Evolutionary conservation across 2,888 invertebrate species (phyloP).

Genomic region (Pollenia angustigena): DNA sequence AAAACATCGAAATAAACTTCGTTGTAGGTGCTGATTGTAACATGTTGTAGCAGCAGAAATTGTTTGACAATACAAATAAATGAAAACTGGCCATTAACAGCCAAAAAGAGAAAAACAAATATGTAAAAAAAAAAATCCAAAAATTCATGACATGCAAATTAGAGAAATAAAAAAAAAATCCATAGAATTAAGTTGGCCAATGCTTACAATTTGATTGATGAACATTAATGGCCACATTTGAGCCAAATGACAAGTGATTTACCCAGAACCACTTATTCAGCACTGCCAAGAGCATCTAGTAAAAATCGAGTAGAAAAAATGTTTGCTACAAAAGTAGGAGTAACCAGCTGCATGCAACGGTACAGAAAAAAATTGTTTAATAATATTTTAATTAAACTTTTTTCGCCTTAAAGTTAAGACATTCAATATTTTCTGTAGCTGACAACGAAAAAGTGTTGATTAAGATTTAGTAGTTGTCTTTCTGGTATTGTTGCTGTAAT

Average conservation of each 20-base stretch:
- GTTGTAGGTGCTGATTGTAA: conserved; percentile 72
- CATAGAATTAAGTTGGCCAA: not conserved
- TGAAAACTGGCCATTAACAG: conserved; percentile 51
- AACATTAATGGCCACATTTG: conserved; percentile 55
- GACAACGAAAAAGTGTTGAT: not conserved
- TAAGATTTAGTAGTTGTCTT: conserved; percentile 26
- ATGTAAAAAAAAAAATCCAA: not conserved
- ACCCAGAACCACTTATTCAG: conserved; percentile 15
- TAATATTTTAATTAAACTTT: conserved; percentile 60
- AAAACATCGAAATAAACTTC: conserved; percentile 32
- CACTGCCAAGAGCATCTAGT: not conserved
- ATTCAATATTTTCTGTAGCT: conserved; percentile 20
- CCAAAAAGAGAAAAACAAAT: not conserved
- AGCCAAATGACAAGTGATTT: conserved; percentile 63
- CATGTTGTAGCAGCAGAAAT: conserved; percentile 50
- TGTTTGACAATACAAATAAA: conserved; percentile 60
- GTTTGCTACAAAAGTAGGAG: conserved; percentile 36
- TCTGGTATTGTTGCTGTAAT: conserved; percentile 7
- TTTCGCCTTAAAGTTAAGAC: conserved; percentile 38
- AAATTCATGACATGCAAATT: conserved; percentile 62
- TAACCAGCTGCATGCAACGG: conserved; percentile 39
- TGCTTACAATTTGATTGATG: conserved; percentile 61
- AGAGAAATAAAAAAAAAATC: not conserved
- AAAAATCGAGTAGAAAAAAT: not conserved
- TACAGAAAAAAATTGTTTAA: conserved; percentile 24